Base-by-base conservation (phyloP, 2,113 vertebrate genomes). In the Calidris pygmaea region DNA sequence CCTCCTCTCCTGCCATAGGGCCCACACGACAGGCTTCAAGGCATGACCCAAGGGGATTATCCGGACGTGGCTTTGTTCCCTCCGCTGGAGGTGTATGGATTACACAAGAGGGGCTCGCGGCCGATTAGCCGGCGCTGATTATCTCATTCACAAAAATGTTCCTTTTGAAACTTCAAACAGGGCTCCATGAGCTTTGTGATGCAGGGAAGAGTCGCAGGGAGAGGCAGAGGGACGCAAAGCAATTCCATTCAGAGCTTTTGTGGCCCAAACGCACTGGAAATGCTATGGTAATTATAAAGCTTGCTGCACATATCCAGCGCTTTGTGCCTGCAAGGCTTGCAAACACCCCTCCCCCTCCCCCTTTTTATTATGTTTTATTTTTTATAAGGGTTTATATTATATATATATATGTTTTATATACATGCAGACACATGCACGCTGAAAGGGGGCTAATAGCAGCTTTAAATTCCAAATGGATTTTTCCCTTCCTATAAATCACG, bases 111-210 rank as follows among this genome's bases (percentile, higher is more conserved):
- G 56, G 53, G 6, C 29, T 2, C 2, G 6, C 9, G 67, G 87
- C 73, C 3, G 16, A 85, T 97, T 65, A 88, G 78, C 23, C 13
- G 2, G 30, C 1, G 1, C 48, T 43, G 95, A 93, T 93, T 32
- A 41, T 83, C 86, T 87, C 90, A 55, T 91, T 94, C 90, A 85
- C 80, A 84, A 71, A 89, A 95, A 34, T 32, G 63, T 66, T 84
- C 71, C 78, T 90, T 95, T 52, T 43, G 78, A 78, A 93, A 63
- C 75, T 94, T 87, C 84, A 79, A 13, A 79, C 14, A 74, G 9
- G 32, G 89, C 77, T 87, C 62, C 77, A 43, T 43, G 80, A 93
- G 92, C 89, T 93, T 66, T 87, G 81, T 74, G 94, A 87, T 67
- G 67, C 80, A 43, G 35, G 30, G 70, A 80, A 41, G 63, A 72